A percentile compares a stretch with the other conserved stretches of the same genome.
Conservation (phyloP, 2,888 invertebrate species). For the Brachynemurus nebulosus region DNA sequence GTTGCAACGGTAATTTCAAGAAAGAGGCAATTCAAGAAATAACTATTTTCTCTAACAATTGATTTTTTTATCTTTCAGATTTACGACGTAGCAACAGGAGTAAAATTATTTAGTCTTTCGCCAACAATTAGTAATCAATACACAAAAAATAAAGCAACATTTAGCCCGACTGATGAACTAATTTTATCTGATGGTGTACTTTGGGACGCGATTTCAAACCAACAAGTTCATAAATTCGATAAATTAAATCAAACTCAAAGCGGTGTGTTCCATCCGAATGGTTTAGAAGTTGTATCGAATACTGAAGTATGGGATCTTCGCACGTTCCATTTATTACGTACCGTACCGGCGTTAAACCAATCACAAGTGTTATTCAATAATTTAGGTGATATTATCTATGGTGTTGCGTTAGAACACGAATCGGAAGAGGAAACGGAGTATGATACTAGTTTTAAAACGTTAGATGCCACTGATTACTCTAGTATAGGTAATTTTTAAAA, state of each 20-base stretch:
- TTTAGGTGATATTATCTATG: slow-evolving; percentile 76
- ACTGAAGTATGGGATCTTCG: slow-evolving; percentile 98
- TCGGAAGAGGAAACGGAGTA: slow-evolving; percentile 56
- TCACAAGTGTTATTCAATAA: slow-evolving; percentile 80
- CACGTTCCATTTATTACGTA: slow-evolving; percentile 85
- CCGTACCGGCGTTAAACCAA: slow-evolving; percentile 87
- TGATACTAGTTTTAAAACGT: slow-evolving; percentile 86
- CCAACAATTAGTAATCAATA: slow-evolving; percentile 85
- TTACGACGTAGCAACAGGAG: slow-evolving; percentile 76
- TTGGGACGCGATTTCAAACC: slow-evolving; percentile 81
- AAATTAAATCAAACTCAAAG: slow-evolving; percentile 91
- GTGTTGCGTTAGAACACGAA: slow-evolving; percentile 64
- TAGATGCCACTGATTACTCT: slow-evolving; percentile 88
- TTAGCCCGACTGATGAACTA: slow-evolving; percentile 85
- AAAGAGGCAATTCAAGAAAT: too few species aligned
- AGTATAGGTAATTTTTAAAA: slow-evolving; percentile 82
- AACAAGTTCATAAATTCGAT: slow-evolving; percentile 92
- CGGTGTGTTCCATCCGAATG: slow-evolving; percentile 93
- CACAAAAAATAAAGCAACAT: slow-evolving; percentile 85
- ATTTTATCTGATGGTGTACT: slow-evolving; percentile 92
- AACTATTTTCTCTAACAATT: neutral
- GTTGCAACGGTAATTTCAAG: slow-evolving; percentile 52
- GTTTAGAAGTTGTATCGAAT: slow-evolving; percentile 90
- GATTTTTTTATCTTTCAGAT: slow-evolving; percentile 37
- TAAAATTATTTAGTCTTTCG: slow-evolving; percentile 54